Conservation (phyloP, 2,888 invertebrate genomes). For the Drosophila affinis region DNA sequence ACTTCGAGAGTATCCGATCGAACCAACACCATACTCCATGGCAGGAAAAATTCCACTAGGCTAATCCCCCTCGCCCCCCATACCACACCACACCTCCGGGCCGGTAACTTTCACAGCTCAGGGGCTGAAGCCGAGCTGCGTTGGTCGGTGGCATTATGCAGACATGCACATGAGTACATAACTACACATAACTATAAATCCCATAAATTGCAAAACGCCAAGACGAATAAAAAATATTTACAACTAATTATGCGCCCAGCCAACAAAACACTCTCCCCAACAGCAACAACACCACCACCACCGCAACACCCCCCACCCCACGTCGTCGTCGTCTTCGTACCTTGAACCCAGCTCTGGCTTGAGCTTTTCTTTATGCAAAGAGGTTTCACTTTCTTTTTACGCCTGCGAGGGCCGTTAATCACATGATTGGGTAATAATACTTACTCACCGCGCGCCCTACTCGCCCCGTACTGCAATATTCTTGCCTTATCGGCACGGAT, state of each 20-base stretch:
- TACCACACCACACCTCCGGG: neutral
- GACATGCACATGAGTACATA: slow-evolving; percentile 3
- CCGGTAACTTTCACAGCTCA: slow-evolving; percentile 27
- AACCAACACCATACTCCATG: neutral
- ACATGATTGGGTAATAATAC: slow-evolving; percentile 65
- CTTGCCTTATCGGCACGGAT: slow-evolving; percentile 50
- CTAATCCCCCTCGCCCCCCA: neutral
- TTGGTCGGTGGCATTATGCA: slow-evolving; percentile 1
- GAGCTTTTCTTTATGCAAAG: slow-evolving; percentile 32
- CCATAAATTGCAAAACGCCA: slow-evolving; percentile 30
- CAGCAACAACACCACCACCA: slow-evolving; percentile 16
- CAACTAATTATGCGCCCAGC: slow-evolving; percentile 45
- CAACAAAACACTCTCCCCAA: slow-evolving; percentile 5
- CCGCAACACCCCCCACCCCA: slow-evolving; percentile 17
- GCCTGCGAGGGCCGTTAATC: slow-evolving; percentile 53
- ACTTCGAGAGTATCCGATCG: neutral
- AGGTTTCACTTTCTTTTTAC: slow-evolving; percentile 49
- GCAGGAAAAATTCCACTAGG: slow-evolving; percentile 9
- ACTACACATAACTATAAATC: slow-evolving; percentile 7
- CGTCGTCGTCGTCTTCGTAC: slow-evolving; percentile 19
- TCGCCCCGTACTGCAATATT: slow-evolving; percentile 10
- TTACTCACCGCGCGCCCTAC: slow-evolving; percentile 20
- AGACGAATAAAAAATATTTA: slow-evolving; percentile 35
- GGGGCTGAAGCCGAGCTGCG: neutral
- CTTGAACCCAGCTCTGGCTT: slow-evolving; percentile 38